These are phyloP conservation scores for Aphidoletes aphidimyza DNA, from an alignment of 2,888 invertebrate genomes.

Conservation along the genomic window DNA sequence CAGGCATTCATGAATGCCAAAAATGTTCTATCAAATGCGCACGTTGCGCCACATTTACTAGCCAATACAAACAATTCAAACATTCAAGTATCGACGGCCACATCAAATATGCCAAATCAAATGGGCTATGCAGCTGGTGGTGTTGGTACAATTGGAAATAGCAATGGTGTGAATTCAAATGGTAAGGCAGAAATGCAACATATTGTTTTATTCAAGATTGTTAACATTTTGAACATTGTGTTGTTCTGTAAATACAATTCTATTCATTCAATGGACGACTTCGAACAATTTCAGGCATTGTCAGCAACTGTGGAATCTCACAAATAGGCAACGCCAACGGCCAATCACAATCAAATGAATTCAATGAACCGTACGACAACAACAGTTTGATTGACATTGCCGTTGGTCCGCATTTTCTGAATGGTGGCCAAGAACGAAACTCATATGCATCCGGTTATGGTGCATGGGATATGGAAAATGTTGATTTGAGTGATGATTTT, in stretches of 20 bases:
- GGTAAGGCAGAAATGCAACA: too few relatives aligned
- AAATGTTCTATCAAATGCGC: slow-evolving; percentile 12
- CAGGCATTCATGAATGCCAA: neutral
- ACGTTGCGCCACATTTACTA: neutral
- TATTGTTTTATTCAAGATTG: too few relatives aligned
- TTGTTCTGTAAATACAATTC: slow-evolving; percentile 56
- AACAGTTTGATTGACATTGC: slow-evolving; percentile 56
- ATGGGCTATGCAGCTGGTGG: slow-evolving; percentile 56
- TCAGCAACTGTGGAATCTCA: slow-evolving; percentile 60
- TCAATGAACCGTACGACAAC: slow-evolving; percentile 55
- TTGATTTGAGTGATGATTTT: slow-evolving; percentile 90
- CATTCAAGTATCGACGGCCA: slow-evolving; percentile 53
- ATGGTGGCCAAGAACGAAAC: slow-evolving; percentile 57
- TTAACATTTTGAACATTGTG: too few relatives aligned
- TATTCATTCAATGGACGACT: slow-evolving; percentile 58
- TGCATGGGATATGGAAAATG: slow-evolving; percentile 65
- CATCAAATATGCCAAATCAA: slow-evolving; percentile 57
- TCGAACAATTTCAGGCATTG: slow-evolving; percentile 57
- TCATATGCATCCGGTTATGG: slow-evolving; percentile 64
- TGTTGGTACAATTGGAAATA: slow-evolving; percentile 45
- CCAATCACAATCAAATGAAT: slow-evolving; percentile 44
- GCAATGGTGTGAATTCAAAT: neutral
- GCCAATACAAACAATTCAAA: neutral
- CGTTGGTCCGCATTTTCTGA: slow-evolving; percentile 57
- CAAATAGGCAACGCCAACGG: slow-evolving; percentile 61